Evolutionary conservation across 2,888 invertebrate genomes (phyloP).

Genomic region (Eledone cirrhosa): DNA sequence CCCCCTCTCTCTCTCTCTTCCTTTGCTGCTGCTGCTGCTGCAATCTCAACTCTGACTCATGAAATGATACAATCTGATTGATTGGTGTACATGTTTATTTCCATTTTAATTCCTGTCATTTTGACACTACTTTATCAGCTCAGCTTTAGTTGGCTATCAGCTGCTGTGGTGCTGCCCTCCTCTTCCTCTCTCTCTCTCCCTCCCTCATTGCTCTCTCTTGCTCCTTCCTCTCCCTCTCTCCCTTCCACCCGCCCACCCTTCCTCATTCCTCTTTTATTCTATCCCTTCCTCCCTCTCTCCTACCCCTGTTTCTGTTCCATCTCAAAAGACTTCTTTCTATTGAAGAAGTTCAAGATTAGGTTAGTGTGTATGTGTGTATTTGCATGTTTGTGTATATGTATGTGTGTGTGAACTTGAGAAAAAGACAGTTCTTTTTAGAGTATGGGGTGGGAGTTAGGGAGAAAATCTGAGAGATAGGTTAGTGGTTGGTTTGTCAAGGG

Average conservation of each 20-base stretch:
- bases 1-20: no score
- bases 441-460: not conserved
- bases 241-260: not conserved
- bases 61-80: conserved; percentile 27
- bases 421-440: not conserved
- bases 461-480: no score
- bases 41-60: not conserved
- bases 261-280: not conserved
- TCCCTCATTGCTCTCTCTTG: no score
- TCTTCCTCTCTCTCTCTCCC: not conserved
- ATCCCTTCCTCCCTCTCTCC: not conserved
- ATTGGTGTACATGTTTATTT: conserved; percentile 24
- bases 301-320: not conserved
- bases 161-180: not conserved
- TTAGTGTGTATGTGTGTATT: not conserved
- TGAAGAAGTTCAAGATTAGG: not conserved
- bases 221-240: not conserved
- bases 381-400: not conserved
- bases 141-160: not conserved
- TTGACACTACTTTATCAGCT: conserved; percentile 8
- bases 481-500: not conserved
- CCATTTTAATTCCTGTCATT: conserved; percentile 28
- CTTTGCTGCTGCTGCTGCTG: not conserved
- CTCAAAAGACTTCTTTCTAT: not conserved
- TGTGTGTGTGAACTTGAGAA: not conserved